phyloP scores from a whole-genome alignment of 1,140 invertebrate genomes.

The Drosophila grimshawi region DNA sequence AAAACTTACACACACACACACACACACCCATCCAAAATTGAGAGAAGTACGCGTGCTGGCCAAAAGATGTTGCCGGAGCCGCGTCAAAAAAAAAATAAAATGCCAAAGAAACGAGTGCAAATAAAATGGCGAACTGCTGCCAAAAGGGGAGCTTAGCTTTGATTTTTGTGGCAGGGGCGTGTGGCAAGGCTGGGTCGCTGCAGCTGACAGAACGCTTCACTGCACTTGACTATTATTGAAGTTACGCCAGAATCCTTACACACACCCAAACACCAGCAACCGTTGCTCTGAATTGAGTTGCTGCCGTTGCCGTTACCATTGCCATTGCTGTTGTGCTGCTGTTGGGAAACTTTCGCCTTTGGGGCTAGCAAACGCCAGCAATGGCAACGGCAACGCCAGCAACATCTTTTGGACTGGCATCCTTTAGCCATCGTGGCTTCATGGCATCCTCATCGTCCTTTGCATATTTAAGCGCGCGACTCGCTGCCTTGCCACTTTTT shows the following conservation, averaged over 20 bases:
- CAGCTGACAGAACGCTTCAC: constrained; percentile 76
- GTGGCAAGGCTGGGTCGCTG: constrained; percentile 34
- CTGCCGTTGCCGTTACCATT: constrained; percentile 62
- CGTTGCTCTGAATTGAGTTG: constrained; percentile 42
- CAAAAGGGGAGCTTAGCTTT: constrained; percentile 22
- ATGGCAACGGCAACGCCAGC: constrained; percentile 24
- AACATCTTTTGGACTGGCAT: constrained; percentile 65
- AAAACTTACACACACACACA: constrained; percentile 64
- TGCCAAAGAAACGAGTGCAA: constrained; percentile 66
- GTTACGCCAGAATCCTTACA: constrained; percentile 55
- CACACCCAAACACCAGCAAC: constrained; percentile 1
- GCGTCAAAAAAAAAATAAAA: constrained; percentile 64
- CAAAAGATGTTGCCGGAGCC: constrained; percentile 69
- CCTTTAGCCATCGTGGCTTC: constrained; percentile 19
- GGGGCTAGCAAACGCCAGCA: constrained; percentile 35
- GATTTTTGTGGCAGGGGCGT: constrained; percentile 28
- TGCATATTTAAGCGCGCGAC: constrained; percentile 76
- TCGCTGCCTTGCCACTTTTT: constrained; percentile 67
- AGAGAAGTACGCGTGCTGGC: constrained; percentile 58
- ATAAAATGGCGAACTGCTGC: constrained; percentile 64
- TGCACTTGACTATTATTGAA: constrained; percentile 83
- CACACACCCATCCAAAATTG: constrained; percentile 42
- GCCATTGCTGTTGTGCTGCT: constrained; percentile 29
- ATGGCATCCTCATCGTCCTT: constrained; percentile 55
- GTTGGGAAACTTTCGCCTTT: constrained; percentile 73